Evolutionary conservation across 2,113 vertebrate species (phyloP), one percentile per base, ranked within the genome.

Genomic region (Burhinus bistriatus): DNA sequence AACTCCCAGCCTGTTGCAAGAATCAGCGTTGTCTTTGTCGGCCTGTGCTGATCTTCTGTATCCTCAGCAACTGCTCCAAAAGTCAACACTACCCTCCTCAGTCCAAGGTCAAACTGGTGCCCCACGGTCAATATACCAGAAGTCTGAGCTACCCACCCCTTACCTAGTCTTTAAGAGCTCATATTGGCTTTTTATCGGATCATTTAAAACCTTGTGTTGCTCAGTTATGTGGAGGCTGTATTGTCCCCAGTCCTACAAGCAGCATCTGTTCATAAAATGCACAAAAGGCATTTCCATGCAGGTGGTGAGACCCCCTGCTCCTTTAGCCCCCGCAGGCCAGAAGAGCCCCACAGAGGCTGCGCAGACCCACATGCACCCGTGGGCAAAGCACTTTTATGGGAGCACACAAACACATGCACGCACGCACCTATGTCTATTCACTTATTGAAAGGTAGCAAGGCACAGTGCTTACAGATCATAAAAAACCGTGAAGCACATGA

Each of bases 361-460:
- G 1, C 42, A 71, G 84, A 51, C 16, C 11, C 44, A 34, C 57
- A 9, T 0, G 1, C 8, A 34, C 16, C 30, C 1, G 0, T 6
- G 21, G 29, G 20, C 8, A 58, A 40, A 14, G 25, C 9, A 12
- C 6, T 54, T 66, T 2, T 6, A 4, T 19, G 62, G 18, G 19
- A 61, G 11, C n/a, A 55, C 16, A 26, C 32, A 59, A 55, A 57
- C 11, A 59, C 15, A 13, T 23, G 25, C 11, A 12, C 13, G 49
- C 49, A 49, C 7, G 1, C 19, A 32, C 27, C 17, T n/a, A 0
- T 15, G 38, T 68, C 32, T n/a, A 4, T 29, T 83, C 23, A n/a
- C 4, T 73, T 9, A 23, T 2, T 19, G 20, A 47, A 78, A 84
- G 6, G 49, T 9, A 70, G 34, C 9, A 73, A 81, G 36, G 20